Conservation (phyloP, 2,113 vertebrate genomes). For the Neopipo cinnamomea region DNA sequence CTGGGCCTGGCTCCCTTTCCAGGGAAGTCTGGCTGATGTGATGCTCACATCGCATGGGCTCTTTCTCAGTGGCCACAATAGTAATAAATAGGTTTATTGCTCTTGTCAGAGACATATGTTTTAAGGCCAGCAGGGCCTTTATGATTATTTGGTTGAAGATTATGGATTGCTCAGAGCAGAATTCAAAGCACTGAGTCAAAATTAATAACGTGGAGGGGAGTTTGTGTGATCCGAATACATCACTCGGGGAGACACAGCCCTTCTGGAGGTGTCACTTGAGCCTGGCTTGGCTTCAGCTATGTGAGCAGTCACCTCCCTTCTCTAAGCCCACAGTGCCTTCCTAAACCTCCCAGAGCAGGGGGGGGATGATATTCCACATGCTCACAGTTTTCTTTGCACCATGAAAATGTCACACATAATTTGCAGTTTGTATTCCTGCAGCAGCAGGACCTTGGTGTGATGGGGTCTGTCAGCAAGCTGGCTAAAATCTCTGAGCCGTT, state of each 20-base stretch:
- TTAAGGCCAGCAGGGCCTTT: constrained; percentile 53
- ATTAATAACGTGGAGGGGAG: constrained; percentile 5
- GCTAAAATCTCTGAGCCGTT: neutral
- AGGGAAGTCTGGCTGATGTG: neutral
- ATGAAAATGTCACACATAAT: neutral
- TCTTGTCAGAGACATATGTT: constrained; percentile 62
- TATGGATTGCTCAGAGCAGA: constrained; percentile 53
- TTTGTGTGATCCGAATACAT: neutral
- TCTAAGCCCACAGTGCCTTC: neutral
- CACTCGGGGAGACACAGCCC: neutral
- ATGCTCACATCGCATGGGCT: neutral
- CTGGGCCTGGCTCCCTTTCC: neutral
- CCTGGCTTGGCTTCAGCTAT: neutral
- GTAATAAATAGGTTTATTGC: constrained; percentile 63
- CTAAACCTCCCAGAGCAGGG: neutral
- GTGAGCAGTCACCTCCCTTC: neutral
- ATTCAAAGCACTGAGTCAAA: constrained; percentile 44
- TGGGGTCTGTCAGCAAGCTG: neutral
- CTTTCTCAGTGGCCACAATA: constrained; percentile 22
- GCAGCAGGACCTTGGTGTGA: neutral
- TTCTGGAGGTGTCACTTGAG: neutral
- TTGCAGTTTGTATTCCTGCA: neutral
- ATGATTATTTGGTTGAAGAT: constrained; percentile 60
- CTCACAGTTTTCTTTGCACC: neutral
- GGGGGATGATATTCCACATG: neutral